A percentile compares a stretch with the other conserved stretches of the same genome.
phyloP scores from a whole-genome alignment of 2,888 invertebrate genomes.

The Andricus curvator region DNA sequence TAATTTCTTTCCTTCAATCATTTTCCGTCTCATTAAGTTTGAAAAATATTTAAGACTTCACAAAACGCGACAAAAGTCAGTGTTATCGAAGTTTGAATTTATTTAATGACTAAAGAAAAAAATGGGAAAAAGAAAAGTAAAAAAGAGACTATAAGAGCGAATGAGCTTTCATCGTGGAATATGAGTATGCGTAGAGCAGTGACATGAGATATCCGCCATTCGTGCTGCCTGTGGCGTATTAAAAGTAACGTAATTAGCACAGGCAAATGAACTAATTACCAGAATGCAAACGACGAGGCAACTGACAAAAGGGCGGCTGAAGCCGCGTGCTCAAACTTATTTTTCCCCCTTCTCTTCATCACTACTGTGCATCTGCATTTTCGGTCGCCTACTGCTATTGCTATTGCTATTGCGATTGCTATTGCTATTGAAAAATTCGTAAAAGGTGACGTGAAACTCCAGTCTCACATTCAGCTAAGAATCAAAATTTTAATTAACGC shows the following conservation, averaged over 20 bases:
- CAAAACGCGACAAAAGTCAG: not conserved
- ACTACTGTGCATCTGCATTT: slow-evolving; percentile 13
- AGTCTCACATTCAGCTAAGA: slow-evolving; percentile 57
- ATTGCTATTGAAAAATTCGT: slow-evolving; percentile 44
- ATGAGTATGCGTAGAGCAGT: slow-evolving; percentile 20
- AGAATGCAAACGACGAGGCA: slow-evolving; percentile 69
- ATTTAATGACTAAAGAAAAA: slow-evolving; percentile 4
- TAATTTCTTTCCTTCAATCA: no score
- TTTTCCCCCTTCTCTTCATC: slow-evolving; percentile 52
- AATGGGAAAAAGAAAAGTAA: not conserved
- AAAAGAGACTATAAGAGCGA: slow-evolving; percentile 25
- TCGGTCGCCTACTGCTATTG: not conserved
- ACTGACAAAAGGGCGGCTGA: slow-evolving; percentile 66
- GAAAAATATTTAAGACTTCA: no score
- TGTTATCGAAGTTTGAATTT: not conserved
- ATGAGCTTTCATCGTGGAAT: slow-evolving; percentile 33
- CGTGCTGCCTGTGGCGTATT: slow-evolving; percentile 52
- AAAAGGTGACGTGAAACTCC: slow-evolving; percentile 28
- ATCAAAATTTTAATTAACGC: slow-evolving; percentile 73
- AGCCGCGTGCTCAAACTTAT: slow-evolving; percentile 48
- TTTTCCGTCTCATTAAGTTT: no score
- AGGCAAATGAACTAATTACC: slow-evolving; percentile 76
- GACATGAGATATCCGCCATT: slow-evolving; percentile 31
- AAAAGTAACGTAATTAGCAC: slow-evolving; percentile 73
- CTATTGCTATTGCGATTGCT: not conserved